A percentile compares a stretch with the other conserved stretches of the same genome.
Conservation (phyloP, 2,113 vertebrate species). For the Ammospiza nelsoni region DNA sequence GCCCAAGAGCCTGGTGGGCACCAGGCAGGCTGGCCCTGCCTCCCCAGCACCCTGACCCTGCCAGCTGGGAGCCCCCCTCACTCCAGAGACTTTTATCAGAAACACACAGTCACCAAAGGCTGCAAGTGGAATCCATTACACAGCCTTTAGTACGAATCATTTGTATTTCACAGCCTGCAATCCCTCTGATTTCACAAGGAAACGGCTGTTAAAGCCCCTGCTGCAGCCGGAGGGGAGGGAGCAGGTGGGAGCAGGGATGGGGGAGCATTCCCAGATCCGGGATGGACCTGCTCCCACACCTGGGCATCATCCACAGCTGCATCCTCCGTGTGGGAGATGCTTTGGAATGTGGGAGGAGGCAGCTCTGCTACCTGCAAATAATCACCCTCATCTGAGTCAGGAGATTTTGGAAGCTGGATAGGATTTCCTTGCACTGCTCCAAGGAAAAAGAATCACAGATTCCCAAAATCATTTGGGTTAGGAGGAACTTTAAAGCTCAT, state of each 20-base stretch:
- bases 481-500: background rate
- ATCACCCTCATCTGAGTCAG: background rate
- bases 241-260: background rate
- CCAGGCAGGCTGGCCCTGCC: fast-evolving
- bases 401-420: background rate
- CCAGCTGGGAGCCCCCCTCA: background rate
- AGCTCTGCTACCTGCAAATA: background rate
- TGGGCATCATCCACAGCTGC: background rate
- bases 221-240: fast-evolving
- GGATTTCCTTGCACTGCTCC: background rate
- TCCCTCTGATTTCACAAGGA: background rate
- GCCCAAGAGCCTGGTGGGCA: fast-evolving
- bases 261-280: fast-evolving
- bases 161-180: background rate
- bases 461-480: background rate
- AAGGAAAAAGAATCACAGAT: background rate
- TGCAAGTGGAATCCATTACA: slow-evolving; percentile 33
- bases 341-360: background rate
- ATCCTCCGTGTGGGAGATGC: background rate
- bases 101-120: background rate
- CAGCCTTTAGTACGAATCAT: background rate
- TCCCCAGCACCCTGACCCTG: background rate
- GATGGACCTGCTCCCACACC: background rate
- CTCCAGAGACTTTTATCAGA: background rate
- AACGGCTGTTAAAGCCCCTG: background rate